Evolutionary conservation across 2,113 vertebrate genomes (phyloP).

Genomic region (Lates calcarifer): DNA sequence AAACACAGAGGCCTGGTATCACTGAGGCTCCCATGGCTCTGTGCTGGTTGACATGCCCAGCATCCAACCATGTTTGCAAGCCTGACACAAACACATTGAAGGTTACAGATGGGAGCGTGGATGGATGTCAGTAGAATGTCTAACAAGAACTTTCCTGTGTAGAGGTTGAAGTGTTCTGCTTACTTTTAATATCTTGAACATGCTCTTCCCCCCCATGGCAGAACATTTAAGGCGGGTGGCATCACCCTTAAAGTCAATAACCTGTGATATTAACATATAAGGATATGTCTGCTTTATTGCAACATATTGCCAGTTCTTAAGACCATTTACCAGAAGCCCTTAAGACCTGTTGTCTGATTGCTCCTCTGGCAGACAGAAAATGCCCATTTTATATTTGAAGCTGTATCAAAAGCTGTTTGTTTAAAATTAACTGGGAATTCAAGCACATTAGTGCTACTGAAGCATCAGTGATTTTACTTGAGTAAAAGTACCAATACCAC

Average conservation of each 20-base stretch:
- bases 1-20: slow-evolving; percentile 58
- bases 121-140: slow-evolving; percentile 7
- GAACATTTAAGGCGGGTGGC: neutral
- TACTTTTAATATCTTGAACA: neutral
- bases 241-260: slow-evolving; percentile 11
- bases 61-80: slow-evolving; percentile 9
- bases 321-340: neutral
- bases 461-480: neutral
- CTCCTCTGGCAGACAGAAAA: slow-evolving; percentile 7
- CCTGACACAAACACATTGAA: slow-evolving; percentile 31
- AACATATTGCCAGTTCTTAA: slow-evolving; percentile 1
- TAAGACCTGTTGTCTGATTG: slow-evolving; percentile 21
- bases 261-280: slow-evolving; percentile 1
- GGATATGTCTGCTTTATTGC: neutral
- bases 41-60: neutral
- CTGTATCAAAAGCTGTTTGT: slow-evolving; percentile 28
- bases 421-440: slow-evolving; percentile 30
- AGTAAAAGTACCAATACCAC: neutral
- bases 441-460: neutral
- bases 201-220: neutral
- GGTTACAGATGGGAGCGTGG: neutral
- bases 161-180: neutral
- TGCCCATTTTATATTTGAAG: slow-evolving; percentile 8
- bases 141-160: neutral
- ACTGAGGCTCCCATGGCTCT: slow-evolving; percentile 5